Percentiles rank a stretch among this genome's conserved stretches.
Evolutionary conservation across 1,140 invertebrate genomes (phyloP).

Genomic region (Aphis craccivora): DNA sequence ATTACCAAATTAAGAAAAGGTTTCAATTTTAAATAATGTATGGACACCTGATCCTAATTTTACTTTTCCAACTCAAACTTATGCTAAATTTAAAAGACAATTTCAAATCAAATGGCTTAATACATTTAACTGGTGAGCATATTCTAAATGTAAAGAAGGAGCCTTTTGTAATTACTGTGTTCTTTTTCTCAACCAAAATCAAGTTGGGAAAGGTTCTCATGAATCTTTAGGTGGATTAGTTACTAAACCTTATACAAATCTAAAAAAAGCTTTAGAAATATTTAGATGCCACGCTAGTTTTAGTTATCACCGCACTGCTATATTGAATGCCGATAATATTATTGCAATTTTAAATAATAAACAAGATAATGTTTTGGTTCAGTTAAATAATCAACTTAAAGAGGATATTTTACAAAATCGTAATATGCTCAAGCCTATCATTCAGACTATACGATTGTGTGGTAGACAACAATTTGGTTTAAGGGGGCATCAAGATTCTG

Average conservation of each 20-base stretch:
- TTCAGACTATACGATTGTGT: neutral
- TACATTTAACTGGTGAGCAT: conserved; percentile 20
- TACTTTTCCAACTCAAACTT: neutral
- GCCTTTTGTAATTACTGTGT: too few relatives aligned
- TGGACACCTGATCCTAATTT: neutral
- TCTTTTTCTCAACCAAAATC: neutral
- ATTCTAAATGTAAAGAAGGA: conserved; percentile 44
- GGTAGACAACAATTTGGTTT: conserved; percentile 22
- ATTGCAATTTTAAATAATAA: conserved; percentile 9
- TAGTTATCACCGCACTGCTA: neutral
- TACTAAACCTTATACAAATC: neutral
- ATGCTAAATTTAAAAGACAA: neutral
- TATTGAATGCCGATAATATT: conserved; percentile 11
- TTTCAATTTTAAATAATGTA: neutral
- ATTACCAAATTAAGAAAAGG: neutral
- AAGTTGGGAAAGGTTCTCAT: conserved; percentile 29
- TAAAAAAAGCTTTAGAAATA: conserved; percentile 31
- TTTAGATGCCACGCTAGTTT: neutral
- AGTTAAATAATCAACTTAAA: neutral
- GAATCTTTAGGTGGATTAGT: neutral
- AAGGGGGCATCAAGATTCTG: conserved; percentile 4
- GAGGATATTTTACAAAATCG: conserved; percentile 26
- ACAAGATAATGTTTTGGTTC: conserved; percentile 3
- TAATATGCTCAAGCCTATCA: neutral
- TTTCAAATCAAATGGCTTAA: conserved; percentile 16